A percentile compares a stretch with the other conserved stretches of the same genome.
phyloP scores from a whole-genome alignment of 2,113 vertebrate species.

The Drymodes brunneopygia region DNA sequence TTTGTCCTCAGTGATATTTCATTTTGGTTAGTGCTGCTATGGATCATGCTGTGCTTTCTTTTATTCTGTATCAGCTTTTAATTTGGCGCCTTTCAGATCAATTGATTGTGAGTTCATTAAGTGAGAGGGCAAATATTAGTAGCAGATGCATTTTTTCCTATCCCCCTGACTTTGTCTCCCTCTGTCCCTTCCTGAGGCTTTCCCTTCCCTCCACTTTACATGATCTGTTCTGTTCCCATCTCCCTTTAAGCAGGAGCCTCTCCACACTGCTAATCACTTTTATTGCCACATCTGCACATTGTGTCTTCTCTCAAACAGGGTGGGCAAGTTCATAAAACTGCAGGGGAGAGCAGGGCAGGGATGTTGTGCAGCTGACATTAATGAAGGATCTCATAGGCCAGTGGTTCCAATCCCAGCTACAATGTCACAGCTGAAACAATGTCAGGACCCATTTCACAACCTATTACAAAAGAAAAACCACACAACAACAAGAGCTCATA shows the following conservation, averaged over 20 bases:
- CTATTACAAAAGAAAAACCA: slow-evolving; percentile 22
- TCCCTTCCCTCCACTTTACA: neutral
- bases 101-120: slow-evolving; percentile 25
- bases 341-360: neutral
- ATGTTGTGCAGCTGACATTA: neutral
- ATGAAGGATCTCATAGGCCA: slow-evolving; percentile 32
- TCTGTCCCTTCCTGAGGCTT: neutral
- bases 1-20: slow-evolving; percentile 16
- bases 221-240: neutral
- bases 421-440: slow-evolving; percentile 33
- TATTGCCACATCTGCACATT: neutral
- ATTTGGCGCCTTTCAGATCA: neutral
- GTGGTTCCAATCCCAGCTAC: neutral
- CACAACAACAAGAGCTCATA: slow-evolving; percentile 9
- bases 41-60: neutral
- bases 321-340: neutral
- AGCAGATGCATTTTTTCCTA: neutral
- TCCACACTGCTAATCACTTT: neutral
- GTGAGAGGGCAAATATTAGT: neutral
- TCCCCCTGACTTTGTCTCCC: neutral
- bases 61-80: slow-evolving; percentile 3
- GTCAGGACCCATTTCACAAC: slow-evolving; percentile 41
- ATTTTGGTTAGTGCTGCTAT: neutral
- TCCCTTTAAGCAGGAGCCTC: neutral
- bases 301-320: neutral